phyloP scores from a whole-genome alignment of 1,140 invertebrate species.

The Melipona quadrifasciata region DNA sequence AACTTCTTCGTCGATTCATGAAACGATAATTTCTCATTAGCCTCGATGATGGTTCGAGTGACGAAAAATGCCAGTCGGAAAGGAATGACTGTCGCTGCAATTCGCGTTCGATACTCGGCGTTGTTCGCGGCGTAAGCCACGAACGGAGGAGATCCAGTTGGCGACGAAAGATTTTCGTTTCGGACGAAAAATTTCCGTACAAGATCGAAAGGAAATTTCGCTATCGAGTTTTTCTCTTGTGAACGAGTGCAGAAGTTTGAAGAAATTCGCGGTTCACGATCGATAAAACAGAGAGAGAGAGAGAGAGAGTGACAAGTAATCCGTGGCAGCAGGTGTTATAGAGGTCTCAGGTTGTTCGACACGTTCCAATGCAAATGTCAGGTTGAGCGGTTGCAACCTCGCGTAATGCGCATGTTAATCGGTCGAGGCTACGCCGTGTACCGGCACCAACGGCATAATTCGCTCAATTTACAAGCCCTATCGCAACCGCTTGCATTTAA shows the following conservation, averaged over 20 bases:
- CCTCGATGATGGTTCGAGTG: not conserved
- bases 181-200: no score
- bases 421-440: constrained; percentile 70
- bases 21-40: not conserved
- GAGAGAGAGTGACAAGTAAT: constrained; percentile 8
- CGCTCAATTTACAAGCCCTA: constrained; percentile 81
- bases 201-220: no score
- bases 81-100: constrained; percentile 16
- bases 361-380: constrained; percentile 79
- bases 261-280: no score
- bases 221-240: no score
- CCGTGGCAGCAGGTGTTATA: constrained; percentile 37
- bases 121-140: not conserved
- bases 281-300: no score
- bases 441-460: constrained; percentile 77
- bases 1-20: not conserved
- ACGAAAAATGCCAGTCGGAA: not conserved
- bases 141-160: not conserved
- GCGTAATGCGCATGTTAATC: constrained; percentile 80
- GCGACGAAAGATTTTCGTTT: not conserved
- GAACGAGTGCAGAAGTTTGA: no score
- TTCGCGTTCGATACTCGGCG: not conserved
- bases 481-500: constrained; percentile 77
- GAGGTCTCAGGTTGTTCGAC: constrained; percentile 71
- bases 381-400: constrained; percentile 69